These are phyloP conservation scores for Ictalurus furcatus DNA, from an alignment of 2,113 vertebrate species.

Conservation along the genomic window DNA sequence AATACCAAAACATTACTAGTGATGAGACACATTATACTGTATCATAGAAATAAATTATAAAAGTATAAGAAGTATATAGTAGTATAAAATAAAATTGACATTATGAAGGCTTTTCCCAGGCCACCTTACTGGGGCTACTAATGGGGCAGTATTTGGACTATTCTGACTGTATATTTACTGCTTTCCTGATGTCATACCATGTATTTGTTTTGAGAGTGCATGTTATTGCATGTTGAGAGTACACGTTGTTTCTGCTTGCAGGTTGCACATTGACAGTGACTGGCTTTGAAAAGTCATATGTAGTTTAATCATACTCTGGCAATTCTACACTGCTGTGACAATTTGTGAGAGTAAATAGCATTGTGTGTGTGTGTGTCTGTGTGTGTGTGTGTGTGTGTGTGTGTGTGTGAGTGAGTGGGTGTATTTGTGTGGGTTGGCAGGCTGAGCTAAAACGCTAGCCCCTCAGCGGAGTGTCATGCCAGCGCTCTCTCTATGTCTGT, in stretches of 20 bases:
- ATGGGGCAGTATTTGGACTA: not conserved
- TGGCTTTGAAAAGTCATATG: conserved; percentile 24
- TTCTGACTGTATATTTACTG: conserved; percentile 35
- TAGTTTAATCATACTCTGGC: not conserved
- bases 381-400: not conserved
- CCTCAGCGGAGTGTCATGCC: conserved; percentile 13
- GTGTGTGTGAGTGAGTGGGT: conserved; percentile 7
- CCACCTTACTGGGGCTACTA: no score
- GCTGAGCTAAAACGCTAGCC: not conserved
- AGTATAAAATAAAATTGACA: not conserved
- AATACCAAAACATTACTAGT: not conserved
- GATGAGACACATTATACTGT: not conserved
- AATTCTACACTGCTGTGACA: not conserved
- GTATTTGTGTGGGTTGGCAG: conserved; percentile 33
- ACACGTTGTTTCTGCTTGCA: not conserved
- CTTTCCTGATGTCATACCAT: not conserved
- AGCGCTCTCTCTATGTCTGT: conserved; percentile 29
- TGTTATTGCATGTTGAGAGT: not conserved
- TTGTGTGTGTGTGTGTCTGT: not conserved
- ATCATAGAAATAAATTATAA: not conserved
- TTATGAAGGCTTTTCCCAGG: not conserved
- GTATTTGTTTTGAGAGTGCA: not conserved
- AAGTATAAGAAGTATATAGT: no score
- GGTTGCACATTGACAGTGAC: conserved; percentile 23
- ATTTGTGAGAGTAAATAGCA: not conserved